Conservation (phyloP, 2,888 invertebrate genomes). For the Sinopyrophorus schimmeli region DNA sequence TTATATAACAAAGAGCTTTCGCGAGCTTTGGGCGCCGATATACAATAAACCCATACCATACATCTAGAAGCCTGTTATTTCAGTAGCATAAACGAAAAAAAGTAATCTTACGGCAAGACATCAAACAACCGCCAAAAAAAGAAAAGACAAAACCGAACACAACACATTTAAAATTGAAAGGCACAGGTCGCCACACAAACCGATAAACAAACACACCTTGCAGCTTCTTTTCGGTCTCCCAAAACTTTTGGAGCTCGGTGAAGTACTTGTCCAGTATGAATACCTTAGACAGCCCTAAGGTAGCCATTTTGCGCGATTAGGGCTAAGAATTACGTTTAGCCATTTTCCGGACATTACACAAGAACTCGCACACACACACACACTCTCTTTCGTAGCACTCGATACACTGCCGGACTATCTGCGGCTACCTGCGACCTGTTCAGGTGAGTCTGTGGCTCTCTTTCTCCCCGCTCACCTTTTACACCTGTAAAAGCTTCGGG, state of each 20-base stretch:
- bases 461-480: constrained; percentile 52
- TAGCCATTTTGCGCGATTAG: constrained; percentile 71
- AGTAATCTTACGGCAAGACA: no score
- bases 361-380: constrained; percentile 33
- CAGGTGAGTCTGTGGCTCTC: no score
- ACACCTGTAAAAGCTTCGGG: constrained; percentile 43
- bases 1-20: no score
- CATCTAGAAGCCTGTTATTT: no score
- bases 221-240: constrained; percentile 94
- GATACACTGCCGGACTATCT: constrained; percentile 35
- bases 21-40: no score
- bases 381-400: constrained; percentile 33
- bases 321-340: constrained; percentile 40
- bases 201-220: constrained; percentile 71
- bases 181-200: constrained; percentile 12
- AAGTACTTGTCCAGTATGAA: constrained; percentile 98
- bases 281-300: constrained; percentile 94
- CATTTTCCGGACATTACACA: constrained; percentile 49
- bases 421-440: constrained; percentile 49
- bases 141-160: constrained; percentile 3
- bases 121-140: no score
- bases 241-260: constrained; percentile 94
- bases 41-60: no score
- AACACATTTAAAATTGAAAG: constrained; percentile 2
- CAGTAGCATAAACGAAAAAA: no score